Percentiles rank a stretch among this genome's conserved stretches.
Evolutionary conservation across 2,888 invertebrate species (phyloP).

Genomic region (Lordiphosa fenestrarum): DNA sequence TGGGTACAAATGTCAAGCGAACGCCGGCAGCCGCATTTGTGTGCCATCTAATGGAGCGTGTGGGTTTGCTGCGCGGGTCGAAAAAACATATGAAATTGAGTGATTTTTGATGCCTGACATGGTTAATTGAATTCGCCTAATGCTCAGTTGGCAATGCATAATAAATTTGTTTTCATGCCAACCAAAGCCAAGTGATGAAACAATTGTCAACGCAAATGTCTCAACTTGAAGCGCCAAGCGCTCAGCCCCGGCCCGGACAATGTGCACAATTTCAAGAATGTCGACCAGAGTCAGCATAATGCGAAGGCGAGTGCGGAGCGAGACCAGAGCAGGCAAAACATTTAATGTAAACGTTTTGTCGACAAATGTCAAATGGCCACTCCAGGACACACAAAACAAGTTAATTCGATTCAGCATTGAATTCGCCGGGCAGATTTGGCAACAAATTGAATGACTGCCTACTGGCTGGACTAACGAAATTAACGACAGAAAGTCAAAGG

Average conservation of each 20-base stretch:
- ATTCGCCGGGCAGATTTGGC: constrained; percentile 58
- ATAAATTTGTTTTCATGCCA: constrained; percentile 33
- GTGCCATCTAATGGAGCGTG: constrained; percentile 66
- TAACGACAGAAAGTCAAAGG: constrained; percentile 56
- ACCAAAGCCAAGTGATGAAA: constrained; percentile 15
- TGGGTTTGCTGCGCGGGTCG: constrained; percentile 25
- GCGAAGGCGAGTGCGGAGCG: constrained; percentile 5
- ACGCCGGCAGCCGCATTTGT: constrained; percentile 46
- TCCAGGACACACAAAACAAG: constrained; percentile 34
- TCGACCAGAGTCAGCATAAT: constrained; percentile 29
- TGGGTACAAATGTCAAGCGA: constrained; percentile 43
- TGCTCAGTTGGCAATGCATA: constrained; percentile 17
- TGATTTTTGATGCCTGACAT: constrained; percentile 55
- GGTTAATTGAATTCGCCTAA: constrained; percentile 33
- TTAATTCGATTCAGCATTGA: constrained; percentile 65
- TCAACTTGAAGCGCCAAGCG: constrained; percentile 48
- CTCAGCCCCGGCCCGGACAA: constrained; percentile 38
- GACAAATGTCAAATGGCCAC: constrained; percentile 74
- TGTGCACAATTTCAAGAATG: constrained; percentile 65
- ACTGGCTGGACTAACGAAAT: constrained; percentile 44
- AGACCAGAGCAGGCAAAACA: constrained; percentile 48
- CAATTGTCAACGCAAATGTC: constrained; percentile 72
- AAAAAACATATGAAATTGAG: constrained; percentile 53
- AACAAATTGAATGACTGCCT: constrained; percentile 61
- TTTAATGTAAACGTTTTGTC: constrained; percentile 75